phyloP scores from a whole-genome alignment of 53 echinoderm and acorn worm genomes.

The Mesocentrotus franciscanus region DNA sequence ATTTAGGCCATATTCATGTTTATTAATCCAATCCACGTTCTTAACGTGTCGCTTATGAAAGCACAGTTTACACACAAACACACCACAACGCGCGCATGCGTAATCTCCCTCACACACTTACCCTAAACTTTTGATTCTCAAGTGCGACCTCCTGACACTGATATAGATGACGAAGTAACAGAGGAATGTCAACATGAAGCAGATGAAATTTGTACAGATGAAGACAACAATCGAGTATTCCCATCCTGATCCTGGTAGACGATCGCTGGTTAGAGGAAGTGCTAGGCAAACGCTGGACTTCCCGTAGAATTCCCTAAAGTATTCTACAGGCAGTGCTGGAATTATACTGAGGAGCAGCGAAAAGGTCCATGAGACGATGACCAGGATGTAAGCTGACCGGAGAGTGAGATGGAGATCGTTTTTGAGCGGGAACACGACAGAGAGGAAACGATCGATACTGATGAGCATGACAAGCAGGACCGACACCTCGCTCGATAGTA shows the following conservation, averaged over 20 bases:
- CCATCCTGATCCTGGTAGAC: slow-evolving; percentile 74
- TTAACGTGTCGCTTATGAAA: no score
- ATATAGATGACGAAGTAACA: slow-evolving; percentile 79
- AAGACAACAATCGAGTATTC: slow-evolving; percentile 81
- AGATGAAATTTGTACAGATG: slow-evolving; percentile 72
- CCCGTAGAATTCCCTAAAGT: slow-evolving; percentile 85
- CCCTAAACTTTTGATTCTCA: slow-evolving; percentile 61
- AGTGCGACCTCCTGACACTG: slow-evolving; percentile 64
- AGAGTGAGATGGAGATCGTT: slow-evolving; percentile 56
- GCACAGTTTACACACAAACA: no score
- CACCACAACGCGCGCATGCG: neutral
- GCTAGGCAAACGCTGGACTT: slow-evolving; percentile 81
- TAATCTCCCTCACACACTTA: neutral
- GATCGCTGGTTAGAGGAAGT: slow-evolving; percentile 77
- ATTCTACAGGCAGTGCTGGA: slow-evolving; percentile 70
- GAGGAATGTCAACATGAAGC: slow-evolving; percentile 75
- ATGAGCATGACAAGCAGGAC: slow-evolving; percentile 77
- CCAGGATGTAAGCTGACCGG: slow-evolving; percentile 59
- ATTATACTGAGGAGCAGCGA: slow-evolving; percentile 71
- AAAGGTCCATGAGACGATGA: slow-evolving; percentile 63
- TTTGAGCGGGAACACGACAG: slow-evolving; percentile 75
- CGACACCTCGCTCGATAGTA: slow-evolving; percentile 81
- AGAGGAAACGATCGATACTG: slow-evolving; percentile 79
- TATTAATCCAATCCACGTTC: no score
- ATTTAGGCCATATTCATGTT: no score